Evolutionary conservation across 2,113 vertebrate species (phyloP), one percentile per base, ranked within the genome.

Genomic region (Mormyrus iriodes): DNA sequence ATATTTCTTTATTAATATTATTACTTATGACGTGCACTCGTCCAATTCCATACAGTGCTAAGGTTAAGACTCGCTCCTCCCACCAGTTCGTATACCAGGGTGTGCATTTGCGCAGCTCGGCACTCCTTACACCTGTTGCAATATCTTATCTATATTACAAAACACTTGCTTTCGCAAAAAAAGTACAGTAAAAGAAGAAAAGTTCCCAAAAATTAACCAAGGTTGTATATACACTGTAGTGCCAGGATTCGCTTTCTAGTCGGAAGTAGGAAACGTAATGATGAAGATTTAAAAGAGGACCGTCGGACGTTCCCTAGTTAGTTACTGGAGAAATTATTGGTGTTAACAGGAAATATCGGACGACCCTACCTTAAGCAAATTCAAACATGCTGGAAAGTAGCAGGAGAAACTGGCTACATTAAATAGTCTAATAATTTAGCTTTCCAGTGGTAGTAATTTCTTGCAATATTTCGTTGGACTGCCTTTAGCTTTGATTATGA

Each of bases 271-370:
- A 21, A 55, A 55, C 19, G 21, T 58, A 58, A 58, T 6, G 24
- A 58, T 58, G 55, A 58, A 24, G 55, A 58, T 58, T 55, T 55
- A 55, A 8, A 24, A 95, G 0, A 85, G 92, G 91, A 88, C 94
- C 91, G 4, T 92, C 94, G 49, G 92, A 93, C 10, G 93, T 92
- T 94, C 95, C 89, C 5, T 73, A 46, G n/a, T n/a, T 44, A 90
- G 65, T 52, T 12, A 35, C 9, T 24, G 2, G 61, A 21, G 5
- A 52, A 42, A 8, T 42, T 13, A 13, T 9, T 55, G n/a, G 35
- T 12, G 6, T 19, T 17, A 39, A 27, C 1, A 13, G 2, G 39
- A 21, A n/a, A 39, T 39, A 5, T 21, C 82, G 48, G 24, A 31
- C 15, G 15, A 0, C 15, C 51, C 15, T 52, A 0, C 15, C 51